Conservation (phyloP, 2,113 vertebrate species). For the Osmerus eperlanus region DNA sequence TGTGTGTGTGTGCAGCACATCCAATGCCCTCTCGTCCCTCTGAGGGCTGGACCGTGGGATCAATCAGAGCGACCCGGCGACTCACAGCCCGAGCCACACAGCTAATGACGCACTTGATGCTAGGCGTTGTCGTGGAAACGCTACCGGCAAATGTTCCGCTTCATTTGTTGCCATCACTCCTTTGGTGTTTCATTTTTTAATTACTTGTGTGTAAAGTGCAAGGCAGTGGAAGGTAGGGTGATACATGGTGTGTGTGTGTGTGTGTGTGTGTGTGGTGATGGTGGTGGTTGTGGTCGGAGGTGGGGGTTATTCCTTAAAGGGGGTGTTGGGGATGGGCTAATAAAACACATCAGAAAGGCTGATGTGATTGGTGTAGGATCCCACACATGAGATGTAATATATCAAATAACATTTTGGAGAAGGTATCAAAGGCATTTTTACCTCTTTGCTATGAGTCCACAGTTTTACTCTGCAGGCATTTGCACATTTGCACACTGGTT, state of each 20-base stretch:
- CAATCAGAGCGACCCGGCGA: constrained; percentile 42
- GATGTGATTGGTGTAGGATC: too few species aligned
- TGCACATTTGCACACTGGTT: too few species aligned
- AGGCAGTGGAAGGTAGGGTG: constrained; percentile 15
- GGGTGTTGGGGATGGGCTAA: neutral
- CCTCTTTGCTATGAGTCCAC: neutral
- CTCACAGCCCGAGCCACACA: constrained; percentile 34
- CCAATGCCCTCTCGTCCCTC: constrained; percentile 48
- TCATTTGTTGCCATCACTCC: constrained; percentile 37
- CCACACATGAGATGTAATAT: too few species aligned
- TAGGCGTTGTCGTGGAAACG: constrained; percentile 65
- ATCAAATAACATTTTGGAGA: too few species aligned
- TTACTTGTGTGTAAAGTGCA: constrained; percentile 41
- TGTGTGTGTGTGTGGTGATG: neutral
- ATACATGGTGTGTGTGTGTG: neutral
- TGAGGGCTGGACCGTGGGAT: constrained; percentile 46
- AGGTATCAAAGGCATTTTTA: constrained; percentile 7
- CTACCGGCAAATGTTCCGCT: constrained; percentile 51
- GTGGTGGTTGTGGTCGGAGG: neutral
- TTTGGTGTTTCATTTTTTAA: constrained; percentile 24
- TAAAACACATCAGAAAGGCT: too few species aligned
- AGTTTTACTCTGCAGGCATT: too few species aligned
- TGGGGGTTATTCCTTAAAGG: neutral
- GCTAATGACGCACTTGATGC: constrained; percentile 50
- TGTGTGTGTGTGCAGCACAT: constrained; percentile 43